Percentiles rank a stretch among this genome's conserved stretches.
These are phyloP conservation scores for Amia ocellicauda DNA, from an alignment of 2,113 vertebrate species.

Conservation along the genomic window DNA sequence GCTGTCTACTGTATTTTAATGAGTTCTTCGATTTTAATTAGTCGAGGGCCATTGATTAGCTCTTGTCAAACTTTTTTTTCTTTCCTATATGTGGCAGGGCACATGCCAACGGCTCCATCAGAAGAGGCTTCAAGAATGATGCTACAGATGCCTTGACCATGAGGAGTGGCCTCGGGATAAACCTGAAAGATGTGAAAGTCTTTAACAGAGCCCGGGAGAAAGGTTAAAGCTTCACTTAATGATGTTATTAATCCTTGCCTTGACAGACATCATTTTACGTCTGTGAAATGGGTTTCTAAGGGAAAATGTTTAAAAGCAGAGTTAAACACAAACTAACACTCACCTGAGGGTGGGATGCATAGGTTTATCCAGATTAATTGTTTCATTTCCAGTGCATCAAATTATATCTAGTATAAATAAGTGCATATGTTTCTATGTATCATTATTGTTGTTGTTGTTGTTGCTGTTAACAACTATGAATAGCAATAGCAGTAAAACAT, in stretches of 20 bases:
- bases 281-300: no score
- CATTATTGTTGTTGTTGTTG: no score
- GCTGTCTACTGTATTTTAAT: conserved; percentile 49
- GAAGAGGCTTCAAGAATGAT: conserved; percentile 88
- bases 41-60: conserved; percentile 56
- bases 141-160: conserved; percentile 82
- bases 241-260: conserved; percentile 28
- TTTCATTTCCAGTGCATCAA: no score
- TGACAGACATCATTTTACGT: no score
- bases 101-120: conserved; percentile 93
- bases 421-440: no score
- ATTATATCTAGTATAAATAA: no score
- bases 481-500: no score
- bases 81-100: conserved; percentile 67
- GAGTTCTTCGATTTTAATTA: conserved; percentile 57
- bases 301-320: no score
- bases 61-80: conserved; percentile 52
- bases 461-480: no score
- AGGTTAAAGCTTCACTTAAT: conserved; percentile 73
- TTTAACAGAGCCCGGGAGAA: conserved; percentile 95
- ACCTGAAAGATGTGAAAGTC: conserved; percentile 94
- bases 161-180: conserved; percentile 92
- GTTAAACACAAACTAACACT: no score
- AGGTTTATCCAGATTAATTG: no score
- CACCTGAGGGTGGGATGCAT: no score